These are phyloP conservation scores for Hapalemur alaotrensis DNA, from an alignment of 2,797 vertebrate species.

Conservation along the genomic window DNA sequence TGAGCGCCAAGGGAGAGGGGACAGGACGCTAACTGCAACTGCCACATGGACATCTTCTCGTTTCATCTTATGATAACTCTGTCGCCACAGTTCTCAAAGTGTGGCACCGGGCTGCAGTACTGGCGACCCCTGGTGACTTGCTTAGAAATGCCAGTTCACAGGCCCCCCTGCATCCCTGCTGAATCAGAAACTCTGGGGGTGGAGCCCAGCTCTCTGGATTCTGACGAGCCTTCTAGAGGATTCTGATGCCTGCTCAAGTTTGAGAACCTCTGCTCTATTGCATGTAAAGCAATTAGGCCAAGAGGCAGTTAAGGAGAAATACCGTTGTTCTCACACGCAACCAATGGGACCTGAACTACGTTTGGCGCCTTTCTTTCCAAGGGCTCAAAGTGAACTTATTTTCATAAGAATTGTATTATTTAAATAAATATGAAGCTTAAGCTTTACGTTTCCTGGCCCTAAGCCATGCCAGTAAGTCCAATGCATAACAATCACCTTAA, in stretches of 20 bases:
- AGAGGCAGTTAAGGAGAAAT: not conserved
- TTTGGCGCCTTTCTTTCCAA: not conserved
- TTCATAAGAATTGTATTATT: not conserved
- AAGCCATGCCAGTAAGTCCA: not conserved
- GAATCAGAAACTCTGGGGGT: not conserved
- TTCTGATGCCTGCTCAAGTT: rapidly evolving
- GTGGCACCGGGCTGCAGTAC: rapidly evolving
- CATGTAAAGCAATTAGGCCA: not conserved
- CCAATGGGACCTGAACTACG: not conserved
- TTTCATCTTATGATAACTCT: rapidly evolving
- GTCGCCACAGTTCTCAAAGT: rapidly evolving
- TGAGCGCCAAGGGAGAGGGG: no score
- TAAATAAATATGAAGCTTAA: not conserved
- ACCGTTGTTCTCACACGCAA: not conserved
- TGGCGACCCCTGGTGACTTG: not conserved
- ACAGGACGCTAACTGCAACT: rapidly evolving
- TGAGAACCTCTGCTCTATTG: rapidly evolving
- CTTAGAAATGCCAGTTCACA: not conserved
- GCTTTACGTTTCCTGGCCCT: not conserved
- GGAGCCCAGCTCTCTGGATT: no score
- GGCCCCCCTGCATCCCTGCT: not conserved
- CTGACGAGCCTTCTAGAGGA: not conserved
- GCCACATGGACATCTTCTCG: no score
- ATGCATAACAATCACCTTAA: not conserved
- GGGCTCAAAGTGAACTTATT: not conserved